Conservation (phyloP, 2,888 invertebrate species). For the Limulus polyphemus region DNA sequence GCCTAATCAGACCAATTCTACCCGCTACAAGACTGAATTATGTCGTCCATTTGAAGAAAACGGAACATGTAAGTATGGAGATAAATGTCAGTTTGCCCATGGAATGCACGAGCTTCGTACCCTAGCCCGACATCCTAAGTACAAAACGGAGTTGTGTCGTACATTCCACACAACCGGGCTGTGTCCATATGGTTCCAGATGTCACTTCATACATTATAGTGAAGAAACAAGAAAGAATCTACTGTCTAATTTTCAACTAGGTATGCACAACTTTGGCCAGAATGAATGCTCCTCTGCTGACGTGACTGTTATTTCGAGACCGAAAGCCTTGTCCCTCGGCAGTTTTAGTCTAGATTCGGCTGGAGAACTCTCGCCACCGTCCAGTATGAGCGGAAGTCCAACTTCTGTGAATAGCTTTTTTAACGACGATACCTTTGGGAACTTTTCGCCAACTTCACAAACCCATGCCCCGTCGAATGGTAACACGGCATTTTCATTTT, state of each 20-base stretch:
- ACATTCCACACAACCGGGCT: slow-evolving; percentile 93
- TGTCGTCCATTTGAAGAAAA: slow-evolving; percentile 94
- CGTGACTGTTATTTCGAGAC: slow-evolving; percentile 30
- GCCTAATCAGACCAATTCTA: slow-evolving; percentile 26
- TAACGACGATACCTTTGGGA: slow-evolving; percentile 3
- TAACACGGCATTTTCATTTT: slow-evolving; percentile 19
- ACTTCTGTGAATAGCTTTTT: slow-evolving; percentile 9
- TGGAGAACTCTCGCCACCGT: slow-evolving; percentile 19
- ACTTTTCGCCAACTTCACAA: not conserved
- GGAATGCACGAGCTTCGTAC: slow-evolving; percentile 82
- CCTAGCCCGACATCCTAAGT: slow-evolving; percentile 92
- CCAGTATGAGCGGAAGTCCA: slow-evolving; percentile 12
- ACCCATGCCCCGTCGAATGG: slow-evolving; percentile 1
- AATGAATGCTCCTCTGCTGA: slow-evolving; percentile 10
- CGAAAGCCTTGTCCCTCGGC: slow-evolving; percentile 32
- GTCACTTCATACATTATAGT: slow-evolving; percentile 90
- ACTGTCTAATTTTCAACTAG: slow-evolving; percentile 8
- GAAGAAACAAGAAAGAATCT: slow-evolving; percentile 23
- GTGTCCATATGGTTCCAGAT: slow-evolving; percentile 94
- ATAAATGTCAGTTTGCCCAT: slow-evolving; percentile 98
- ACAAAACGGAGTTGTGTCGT: slow-evolving; percentile 92
- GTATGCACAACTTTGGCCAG: not conserved
- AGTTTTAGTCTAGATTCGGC: slow-evolving; percentile 35
- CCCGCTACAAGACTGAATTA: slow-evolving; percentile 92
- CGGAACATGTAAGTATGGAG: slow-evolving; percentile 96